Percentiles rank a stretch among this genome's conserved stretches.
phyloP scores from a whole-genome alignment of 2,888 invertebrate species.

The Polydesmus complanatus region DNA sequence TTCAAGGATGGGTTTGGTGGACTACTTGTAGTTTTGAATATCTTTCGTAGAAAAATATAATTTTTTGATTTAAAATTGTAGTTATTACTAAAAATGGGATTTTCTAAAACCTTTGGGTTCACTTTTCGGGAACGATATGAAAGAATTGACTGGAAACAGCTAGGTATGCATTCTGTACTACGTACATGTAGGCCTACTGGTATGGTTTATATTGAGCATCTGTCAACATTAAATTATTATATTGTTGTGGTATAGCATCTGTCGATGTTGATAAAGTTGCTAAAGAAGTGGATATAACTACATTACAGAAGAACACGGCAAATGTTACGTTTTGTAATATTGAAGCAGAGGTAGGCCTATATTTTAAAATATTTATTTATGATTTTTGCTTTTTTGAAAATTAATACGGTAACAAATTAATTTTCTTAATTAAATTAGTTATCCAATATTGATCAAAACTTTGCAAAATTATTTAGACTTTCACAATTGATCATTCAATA shows the following conservation, averaged over 20 bases:
- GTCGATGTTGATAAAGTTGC: neutral
- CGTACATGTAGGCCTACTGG: neutral
- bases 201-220: neutral
- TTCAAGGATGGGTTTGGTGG: too few species aligned
- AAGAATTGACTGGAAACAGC: neutral
- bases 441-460: neutral
- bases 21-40: too few species aligned
- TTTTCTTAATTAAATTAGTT: neutral
- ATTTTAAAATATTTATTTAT: neutral
- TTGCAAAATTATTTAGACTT: slow-evolving; percentile 1
- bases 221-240: too few species aligned
- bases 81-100: too few species aligned
- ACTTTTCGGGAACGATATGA: neutral
- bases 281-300: neutral
- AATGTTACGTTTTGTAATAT: slow-evolving; percentile 4
- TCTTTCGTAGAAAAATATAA: too few species aligned
- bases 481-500: slow-evolving; percentile 1
- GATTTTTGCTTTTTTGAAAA: neutral
- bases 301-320: neutral
- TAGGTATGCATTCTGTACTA: neutral
- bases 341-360: neutral
- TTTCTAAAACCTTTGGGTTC: neutral
- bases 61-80: too few species aligned
- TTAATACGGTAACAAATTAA: neutral
- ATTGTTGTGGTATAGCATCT: neutral